These are phyloP conservation scores for Automeris io DNA, from an alignment of 2,888 invertebrate genomes.

Conservation along the genomic window DNA sequence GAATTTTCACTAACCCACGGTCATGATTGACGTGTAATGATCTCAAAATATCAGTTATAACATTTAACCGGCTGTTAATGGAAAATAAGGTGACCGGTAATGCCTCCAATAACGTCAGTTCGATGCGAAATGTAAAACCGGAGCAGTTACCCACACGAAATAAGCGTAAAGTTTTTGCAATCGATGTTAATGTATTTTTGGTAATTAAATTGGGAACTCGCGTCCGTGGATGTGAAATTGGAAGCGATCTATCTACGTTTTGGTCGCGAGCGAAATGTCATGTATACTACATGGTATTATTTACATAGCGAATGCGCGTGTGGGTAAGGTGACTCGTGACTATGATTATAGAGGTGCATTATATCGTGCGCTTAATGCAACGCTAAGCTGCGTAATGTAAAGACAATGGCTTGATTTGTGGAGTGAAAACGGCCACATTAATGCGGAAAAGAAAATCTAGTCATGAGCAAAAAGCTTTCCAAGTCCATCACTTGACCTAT, in stretches of 20 bases:
- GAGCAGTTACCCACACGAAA: constrained; percentile 29
- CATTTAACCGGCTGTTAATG: constrained; percentile 22
- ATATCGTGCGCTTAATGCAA: constrained; percentile 58
- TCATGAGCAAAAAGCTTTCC: constrained; percentile 25
- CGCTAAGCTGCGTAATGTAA: constrained; percentile 50
- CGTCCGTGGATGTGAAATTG: constrained; percentile 29
- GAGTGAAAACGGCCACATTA: constrained; percentile 44
- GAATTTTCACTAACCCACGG: constrained; percentile 37
- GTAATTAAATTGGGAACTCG: constrained; percentile 28
- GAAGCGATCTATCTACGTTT: constrained; percentile 33
- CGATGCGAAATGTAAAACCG: constrained; percentile 24
- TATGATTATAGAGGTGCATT: constrained; percentile 56
- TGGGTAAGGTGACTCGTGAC: constrained; percentile 53
- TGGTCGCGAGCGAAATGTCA: constrained; percentile 36
- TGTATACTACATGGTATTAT: constrained; percentile 50
- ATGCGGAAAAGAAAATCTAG: constrained; percentile 44
- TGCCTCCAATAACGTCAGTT: constrained; percentile 25
- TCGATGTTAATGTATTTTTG: constrained; percentile 26
- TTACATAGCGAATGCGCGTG: constrained; percentile 55
- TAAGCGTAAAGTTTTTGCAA: constrained; percentile 32
- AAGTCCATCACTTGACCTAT: background rate
- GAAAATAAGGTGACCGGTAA: constrained; percentile 25
- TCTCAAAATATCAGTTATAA: constrained; percentile 40
- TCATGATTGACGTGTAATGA: constrained; percentile 34
- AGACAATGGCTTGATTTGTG: constrained; percentile 46